A percentile compares a stretch with the other conserved stretches of the same genome.
phyloP scores from a whole-genome alignment of 2,113 vertebrate genomes.

The Globicephala melas region DNA sequence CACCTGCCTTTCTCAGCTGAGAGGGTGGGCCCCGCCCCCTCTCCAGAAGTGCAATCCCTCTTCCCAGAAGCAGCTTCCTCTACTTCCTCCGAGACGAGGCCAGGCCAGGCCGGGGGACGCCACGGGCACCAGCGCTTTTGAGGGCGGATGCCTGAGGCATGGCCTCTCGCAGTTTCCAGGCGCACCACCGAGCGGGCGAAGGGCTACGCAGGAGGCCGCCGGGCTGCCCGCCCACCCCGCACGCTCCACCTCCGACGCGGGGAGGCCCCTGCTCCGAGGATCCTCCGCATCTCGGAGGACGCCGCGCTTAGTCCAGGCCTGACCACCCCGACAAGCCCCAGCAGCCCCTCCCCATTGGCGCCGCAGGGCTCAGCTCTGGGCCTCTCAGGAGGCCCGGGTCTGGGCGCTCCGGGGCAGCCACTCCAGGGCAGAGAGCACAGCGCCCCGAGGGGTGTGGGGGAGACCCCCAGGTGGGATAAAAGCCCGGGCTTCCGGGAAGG shows the following conservation, averaged over 20 bases:
- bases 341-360: neutral
- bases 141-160: neutral
- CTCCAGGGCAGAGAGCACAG: neutral
- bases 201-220: neutral
- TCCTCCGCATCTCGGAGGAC: rapidly evolving
- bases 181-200: rapidly evolving
- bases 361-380: neutral
- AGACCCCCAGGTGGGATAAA: no score
- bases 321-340: neutral
- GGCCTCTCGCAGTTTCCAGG: rapidly evolving
- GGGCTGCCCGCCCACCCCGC: neutral
- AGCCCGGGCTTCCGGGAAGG: neutral
- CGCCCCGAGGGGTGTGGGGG: neutral
- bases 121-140: rapidly evolving
- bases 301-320: no score
- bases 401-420: neutral
- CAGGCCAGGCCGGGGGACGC: rapidly evolving
- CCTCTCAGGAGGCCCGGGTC: neutral
- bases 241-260: rapidly evolving
- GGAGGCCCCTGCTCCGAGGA: neutral
- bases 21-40: rapidly evolving
- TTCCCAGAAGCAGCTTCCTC: neutral
- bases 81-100: neutral
- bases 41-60: neutral
- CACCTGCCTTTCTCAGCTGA: neutral